phyloP scores from a whole-genome alignment of 2,888 invertebrate genomes.

The Perdita meconis region DNA sequence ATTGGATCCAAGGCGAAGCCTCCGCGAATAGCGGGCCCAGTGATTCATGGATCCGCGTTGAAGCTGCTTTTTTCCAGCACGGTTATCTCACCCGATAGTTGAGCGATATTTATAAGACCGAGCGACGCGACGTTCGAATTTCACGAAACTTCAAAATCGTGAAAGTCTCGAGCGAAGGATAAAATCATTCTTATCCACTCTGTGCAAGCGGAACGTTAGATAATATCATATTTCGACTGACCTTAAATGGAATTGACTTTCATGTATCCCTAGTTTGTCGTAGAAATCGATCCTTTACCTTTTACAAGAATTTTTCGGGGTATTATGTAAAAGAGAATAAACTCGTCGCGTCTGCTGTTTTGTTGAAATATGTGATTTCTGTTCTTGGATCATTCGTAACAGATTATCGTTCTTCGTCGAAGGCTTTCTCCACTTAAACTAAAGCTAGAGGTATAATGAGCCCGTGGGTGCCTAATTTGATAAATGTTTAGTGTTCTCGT shows the following conservation, averaged over 20 bases:
- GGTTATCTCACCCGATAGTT: constrained; percentile 4
- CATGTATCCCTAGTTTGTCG: neutral
- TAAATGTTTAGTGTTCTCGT: neutral
- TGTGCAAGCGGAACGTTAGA: neutral
- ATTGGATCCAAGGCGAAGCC: constrained; percentile 47
- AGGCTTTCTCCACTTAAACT: neutral
- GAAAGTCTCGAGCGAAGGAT: neutral
- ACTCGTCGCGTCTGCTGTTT: neutral
- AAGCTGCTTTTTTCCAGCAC: neutral
- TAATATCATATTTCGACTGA: neutral
- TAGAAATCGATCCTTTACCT: neutral
- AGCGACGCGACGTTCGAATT: neutral
- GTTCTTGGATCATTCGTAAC: neutral
- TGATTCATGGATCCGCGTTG: constrained; percentile 28
- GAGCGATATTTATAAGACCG: neutral
- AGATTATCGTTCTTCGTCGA: neutral
- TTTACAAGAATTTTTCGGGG: neutral
- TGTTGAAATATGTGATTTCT: neutral
- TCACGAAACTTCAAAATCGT: neutral
- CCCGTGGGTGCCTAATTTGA: neutral
- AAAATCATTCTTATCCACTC: neutral
- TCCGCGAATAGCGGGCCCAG: constrained; percentile 38
- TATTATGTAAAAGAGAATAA: neutral
- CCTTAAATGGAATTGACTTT: constrained; percentile 8
- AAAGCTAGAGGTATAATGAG: neutral